These are phyloP conservation scores for Magallana angulata DNA, from an alignment of 1,140 invertebrate genomes.

Conservation along the genomic window DNA sequence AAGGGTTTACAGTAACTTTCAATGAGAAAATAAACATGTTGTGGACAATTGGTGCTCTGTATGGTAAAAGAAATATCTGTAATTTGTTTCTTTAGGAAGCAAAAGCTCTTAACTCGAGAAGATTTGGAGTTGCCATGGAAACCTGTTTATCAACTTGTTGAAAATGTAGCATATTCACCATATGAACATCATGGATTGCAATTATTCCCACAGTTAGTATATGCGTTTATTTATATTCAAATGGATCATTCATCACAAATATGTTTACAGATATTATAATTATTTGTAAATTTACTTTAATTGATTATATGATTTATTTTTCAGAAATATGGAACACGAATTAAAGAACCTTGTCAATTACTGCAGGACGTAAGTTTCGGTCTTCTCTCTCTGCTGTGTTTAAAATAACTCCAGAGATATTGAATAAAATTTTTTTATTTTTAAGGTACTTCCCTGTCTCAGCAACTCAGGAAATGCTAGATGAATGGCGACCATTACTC, in stretches of 20 bases:
- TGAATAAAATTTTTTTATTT: neutral
- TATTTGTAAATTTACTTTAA: no score
- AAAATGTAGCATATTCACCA: slow-evolving; percentile 80
- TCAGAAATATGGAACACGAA: slow-evolving; percentile 76
- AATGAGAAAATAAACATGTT: no score
- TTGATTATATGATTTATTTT: slow-evolving; percentile 40
- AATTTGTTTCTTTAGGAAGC: slow-evolving; percentile 84
- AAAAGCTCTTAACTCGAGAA: slow-evolving; percentile 86
- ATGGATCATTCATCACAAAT: no score
- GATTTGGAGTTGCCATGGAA: slow-evolving; percentile 92
- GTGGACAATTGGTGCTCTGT: no score
- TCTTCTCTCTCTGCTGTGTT: neutral
- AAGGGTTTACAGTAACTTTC: no score
- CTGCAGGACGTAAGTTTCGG: slow-evolving; percentile 81
- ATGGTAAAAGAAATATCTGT: no score
- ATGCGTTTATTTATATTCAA: no score
- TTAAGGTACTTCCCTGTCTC: slow-evolving; percentile 87
- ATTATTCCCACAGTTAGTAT: slow-evolving; percentile 1
- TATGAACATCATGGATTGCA: slow-evolving; percentile 83
- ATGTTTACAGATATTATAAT: no score
- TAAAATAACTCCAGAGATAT: neutral
- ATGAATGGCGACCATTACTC: slow-evolving; percentile 88
- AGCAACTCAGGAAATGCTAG: slow-evolving; percentile 93
- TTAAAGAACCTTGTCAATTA: slow-evolving; percentile 75
- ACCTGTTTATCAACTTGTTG: slow-evolving; percentile 88